Evolutionary conservation across 2,113 vertebrate species (phyloP).

Genomic region (Pteropus alecto): DNA sequence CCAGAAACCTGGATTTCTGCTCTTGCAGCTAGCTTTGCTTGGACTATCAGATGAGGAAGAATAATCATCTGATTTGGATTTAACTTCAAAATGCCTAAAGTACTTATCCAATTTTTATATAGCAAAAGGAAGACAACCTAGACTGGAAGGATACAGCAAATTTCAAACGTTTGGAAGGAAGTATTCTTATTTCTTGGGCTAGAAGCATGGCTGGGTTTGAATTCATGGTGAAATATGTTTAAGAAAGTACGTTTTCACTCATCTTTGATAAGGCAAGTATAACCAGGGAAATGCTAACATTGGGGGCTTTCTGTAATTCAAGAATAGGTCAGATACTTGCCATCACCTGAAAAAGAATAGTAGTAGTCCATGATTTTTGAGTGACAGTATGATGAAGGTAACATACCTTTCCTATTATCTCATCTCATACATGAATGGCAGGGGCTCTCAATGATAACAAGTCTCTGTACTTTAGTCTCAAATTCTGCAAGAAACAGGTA

Average conservation of each 20-base stretch:
- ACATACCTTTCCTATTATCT: neutral
- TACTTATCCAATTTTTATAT: neutral
- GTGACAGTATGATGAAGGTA: neutral
- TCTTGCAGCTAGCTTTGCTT: neutral
- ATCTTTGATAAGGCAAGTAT: neutral
- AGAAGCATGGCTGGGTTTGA: neutral
- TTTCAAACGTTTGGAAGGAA: neutral
- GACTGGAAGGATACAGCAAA: neutral
- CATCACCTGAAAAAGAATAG: neutral
- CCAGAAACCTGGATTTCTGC: neutral
- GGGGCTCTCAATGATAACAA: neutral
- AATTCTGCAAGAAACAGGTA: neutral
- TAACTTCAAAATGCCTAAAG: neutral
- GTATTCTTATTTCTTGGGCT: neutral
- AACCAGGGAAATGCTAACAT: neutral
- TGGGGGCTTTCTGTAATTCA: neutral
- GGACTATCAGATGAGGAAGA: neutral
- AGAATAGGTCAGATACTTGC: neutral
- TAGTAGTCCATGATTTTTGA: neutral
- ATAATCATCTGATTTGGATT: neutral
- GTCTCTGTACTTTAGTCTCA: neutral
- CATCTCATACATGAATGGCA: neutral
- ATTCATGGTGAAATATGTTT: neutral
- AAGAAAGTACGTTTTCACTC: neutral
- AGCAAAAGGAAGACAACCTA: neutral